Evolutionary conservation across 1,140 invertebrate species (phyloP).

Genomic region (Lordiphosa collinella): DNA sequence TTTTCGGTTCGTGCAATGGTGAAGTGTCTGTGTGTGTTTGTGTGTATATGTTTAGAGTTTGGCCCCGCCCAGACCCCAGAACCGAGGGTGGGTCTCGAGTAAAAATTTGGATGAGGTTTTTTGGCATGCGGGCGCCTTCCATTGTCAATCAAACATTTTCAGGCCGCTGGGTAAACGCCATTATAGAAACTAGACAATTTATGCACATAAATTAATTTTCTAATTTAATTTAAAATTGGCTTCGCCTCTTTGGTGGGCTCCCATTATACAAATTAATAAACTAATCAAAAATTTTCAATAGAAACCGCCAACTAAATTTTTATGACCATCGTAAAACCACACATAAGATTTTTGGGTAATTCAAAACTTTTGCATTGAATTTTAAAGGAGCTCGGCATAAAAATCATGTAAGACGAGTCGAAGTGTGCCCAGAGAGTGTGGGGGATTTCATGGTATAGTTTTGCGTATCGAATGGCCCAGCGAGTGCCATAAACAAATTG

Average conservation of each 20-base stretch:
- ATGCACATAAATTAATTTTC: conserved; percentile 55
- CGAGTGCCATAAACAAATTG: conserved; percentile 18
- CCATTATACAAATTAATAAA: conserved; percentile 55
- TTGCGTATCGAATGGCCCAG: conserved; percentile 1
- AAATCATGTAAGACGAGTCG: conserved; percentile 16
- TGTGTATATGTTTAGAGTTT: conserved; percentile 2
- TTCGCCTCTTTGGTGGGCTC: conserved; percentile 4
- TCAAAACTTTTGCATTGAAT: conserved; percentile 24
- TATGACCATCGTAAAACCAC: conserved; percentile 32
- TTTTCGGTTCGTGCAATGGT: background rate
- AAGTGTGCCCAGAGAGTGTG: conserved; percentile 6
- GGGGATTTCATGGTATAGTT: conserved; percentile 3
- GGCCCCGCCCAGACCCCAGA: conserved; percentile 28
- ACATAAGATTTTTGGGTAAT: conserved; percentile 33
- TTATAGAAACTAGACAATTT: conserved; percentile 10
- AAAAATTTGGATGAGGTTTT: conserved; percentile 15
- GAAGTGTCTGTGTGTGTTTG: conserved; percentile 12
- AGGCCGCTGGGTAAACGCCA: conserved; percentile 31
- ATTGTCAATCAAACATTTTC: conserved; percentile 41
- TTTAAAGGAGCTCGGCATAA: conserved; percentile 1
- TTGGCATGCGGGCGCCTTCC: conserved; percentile 32
- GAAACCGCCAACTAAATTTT: conserved; percentile 41
- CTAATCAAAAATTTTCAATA: conserved; percentile 34
- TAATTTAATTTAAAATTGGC: conserved; percentile 27
- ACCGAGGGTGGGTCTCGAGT: conserved; percentile 2